Percentiles rank a stretch among this genome's conserved stretches.
Conservation (phyloP, 2,797 vertebrate genomes). For the Columba guinea region DNA sequence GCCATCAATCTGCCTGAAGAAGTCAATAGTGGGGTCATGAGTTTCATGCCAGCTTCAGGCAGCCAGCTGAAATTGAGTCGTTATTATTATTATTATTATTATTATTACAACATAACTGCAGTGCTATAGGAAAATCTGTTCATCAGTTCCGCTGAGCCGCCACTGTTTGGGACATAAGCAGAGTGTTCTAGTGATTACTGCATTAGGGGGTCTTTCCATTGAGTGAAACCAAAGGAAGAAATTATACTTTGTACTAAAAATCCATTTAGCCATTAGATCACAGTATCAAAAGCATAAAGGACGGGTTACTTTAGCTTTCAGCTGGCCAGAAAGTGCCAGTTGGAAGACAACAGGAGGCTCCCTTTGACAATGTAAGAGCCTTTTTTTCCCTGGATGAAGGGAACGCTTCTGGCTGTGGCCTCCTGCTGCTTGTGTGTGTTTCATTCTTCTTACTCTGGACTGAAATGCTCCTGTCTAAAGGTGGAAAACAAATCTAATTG, state of each 20-base stretch:
- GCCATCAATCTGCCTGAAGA: not conserved
- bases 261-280: slow-evolving; percentile 60
- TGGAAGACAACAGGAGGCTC: slow-evolving; percentile 66
- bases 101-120: not conserved
- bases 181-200: not conserved
- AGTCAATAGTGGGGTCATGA: not conserved
- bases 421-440: slow-evolving; percentile 38
- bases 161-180: not conserved
- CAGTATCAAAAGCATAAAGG: slow-evolving; percentile 14
- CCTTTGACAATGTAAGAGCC: slow-evolving; percentile 51
- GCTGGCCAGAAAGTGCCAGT: slow-evolving; percentile 41
- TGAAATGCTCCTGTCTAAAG: slow-evolving; percentile 8
- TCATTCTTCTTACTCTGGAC: not conserved
- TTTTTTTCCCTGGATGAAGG: slow-evolving; percentile 42
- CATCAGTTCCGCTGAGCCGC: not conserved
- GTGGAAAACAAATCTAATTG: slow-evolving; percentile 16
- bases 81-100: not conserved
- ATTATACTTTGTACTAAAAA: slow-evolving; percentile 53
- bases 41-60: not conserved
- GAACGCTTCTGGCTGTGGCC: not conserved
- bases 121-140: not conserved
- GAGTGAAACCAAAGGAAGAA: slow-evolving; percentile 40
- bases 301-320: slow-evolving; percentile 55
- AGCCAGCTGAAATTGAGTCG: not conserved
- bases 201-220: slow-evolving; percentile 42